Conservation (phyloP, 2,888 invertebrate genomes). For the Ganaspis brasiliensis region DNA sequence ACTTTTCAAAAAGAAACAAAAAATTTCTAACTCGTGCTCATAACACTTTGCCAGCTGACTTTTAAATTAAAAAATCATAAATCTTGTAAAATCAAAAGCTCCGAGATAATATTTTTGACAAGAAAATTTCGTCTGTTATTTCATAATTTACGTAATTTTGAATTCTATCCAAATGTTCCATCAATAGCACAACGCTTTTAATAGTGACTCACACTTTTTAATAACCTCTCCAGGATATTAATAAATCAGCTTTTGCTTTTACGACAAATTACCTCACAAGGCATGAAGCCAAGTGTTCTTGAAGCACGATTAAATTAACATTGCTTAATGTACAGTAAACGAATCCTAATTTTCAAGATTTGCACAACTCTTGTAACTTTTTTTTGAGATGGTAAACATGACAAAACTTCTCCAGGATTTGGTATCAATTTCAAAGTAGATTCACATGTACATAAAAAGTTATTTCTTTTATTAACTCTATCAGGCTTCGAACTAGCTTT, state of each 20-base stretch:
- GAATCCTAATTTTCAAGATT: constrained; percentile 7
- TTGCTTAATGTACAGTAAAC: neutral
- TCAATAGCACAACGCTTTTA: neutral
- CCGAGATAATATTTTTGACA: neutral
- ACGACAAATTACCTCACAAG: constrained; percentile 20
- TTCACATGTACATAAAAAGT: too few species aligned
- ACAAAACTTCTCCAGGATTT: neutral
- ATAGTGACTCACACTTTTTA: constrained; percentile 28
- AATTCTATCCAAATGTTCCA: neutral
- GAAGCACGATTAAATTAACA: constrained; percentile 7
- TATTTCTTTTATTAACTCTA: too few species aligned
- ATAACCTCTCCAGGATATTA: constrained; percentile 26
- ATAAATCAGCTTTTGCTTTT: constrained; percentile 17
- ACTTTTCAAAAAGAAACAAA: neutral
- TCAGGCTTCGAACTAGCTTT: too few species aligned
- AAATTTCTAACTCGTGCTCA: neutral
- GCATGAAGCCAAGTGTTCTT: constrained; percentile 36
- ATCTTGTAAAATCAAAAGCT: neutral
- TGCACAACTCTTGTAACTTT: constrained; percentile 17
- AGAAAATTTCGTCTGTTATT: neutral
- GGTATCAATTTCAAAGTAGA: neutral
- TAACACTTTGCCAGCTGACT: neutral
- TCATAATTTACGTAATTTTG: neutral
- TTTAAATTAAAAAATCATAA: neutral
- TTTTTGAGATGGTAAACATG: constrained; percentile 18